These are phyloP conservation scores for Allacma fusca DNA, from an alignment of 2,888 invertebrate genomes.

Conservation along the genomic window DNA sequence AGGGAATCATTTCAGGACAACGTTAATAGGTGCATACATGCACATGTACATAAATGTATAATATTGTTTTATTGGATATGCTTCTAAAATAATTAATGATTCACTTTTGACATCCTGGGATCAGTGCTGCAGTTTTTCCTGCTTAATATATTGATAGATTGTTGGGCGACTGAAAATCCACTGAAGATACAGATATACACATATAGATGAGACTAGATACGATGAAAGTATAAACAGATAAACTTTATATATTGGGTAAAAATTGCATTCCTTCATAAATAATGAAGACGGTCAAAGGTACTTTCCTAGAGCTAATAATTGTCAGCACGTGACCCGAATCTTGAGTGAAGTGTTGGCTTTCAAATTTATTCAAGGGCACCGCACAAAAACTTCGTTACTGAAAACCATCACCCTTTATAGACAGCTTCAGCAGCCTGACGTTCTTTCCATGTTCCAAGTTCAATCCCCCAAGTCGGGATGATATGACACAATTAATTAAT, in stretches of 20 bases:
- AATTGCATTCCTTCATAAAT: conserved; percentile 18
- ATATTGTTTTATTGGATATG: no score
- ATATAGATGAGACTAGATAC: no score
- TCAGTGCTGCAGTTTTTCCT: no score
- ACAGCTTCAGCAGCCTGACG: not conserved
- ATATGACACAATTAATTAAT: conserved; percentile 20
- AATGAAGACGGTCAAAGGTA: conserved; percentile 23
- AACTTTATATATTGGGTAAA: conserved; percentile 8
- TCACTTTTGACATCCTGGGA: no score
- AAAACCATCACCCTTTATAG: conserved; percentile 22
- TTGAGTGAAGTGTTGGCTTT: conserved; percentile 13
- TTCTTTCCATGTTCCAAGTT: not conserved
- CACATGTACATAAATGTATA: no score
- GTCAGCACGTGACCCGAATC: conserved; percentile 38
- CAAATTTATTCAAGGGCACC: conserved; percentile 40
- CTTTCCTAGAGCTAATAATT: conserved; percentile 34
- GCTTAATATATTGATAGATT: no score
- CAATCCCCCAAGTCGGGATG: conserved; percentile 1
- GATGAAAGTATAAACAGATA: no score
- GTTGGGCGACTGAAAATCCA: no score
- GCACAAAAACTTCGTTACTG: conserved; percentile 26
- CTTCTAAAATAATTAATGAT: no score
- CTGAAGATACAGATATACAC: no score
- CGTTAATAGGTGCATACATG: no score
- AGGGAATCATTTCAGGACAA: no score